These are phyloP conservation scores for Brachypteracias leptosomus DNA, from an alignment of 2,113 vertebrate genomes.

Conservation along the genomic window DNA sequence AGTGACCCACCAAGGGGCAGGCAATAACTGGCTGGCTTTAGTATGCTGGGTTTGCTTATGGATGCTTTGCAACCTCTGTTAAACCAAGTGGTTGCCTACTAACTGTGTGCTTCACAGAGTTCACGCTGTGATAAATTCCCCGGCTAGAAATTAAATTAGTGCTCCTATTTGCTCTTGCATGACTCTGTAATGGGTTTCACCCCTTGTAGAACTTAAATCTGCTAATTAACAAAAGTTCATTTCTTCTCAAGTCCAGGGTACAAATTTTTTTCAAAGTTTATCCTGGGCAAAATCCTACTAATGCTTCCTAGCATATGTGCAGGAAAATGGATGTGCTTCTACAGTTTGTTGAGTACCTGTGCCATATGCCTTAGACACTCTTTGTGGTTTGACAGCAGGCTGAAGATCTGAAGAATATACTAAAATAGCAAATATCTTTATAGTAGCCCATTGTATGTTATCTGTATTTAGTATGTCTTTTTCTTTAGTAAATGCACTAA, in stretches of 20 bases:
- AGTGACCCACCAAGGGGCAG: not conserved
- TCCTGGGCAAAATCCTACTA: not conserved
- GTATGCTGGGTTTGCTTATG: rapidly evolving
- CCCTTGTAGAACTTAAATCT: constrained; percentile 45
- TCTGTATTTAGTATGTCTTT: not conserved
- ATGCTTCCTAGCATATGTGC: not conserved
- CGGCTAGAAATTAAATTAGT: constrained; percentile 60
- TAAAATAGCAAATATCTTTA: not conserved
- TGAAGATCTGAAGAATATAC: not conserved
- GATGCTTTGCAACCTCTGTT: not conserved
- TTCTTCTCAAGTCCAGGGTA: not conserved
- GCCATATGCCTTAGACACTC: not conserved
- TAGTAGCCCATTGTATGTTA: rapidly evolving
- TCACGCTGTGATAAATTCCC: constrained; percentile 55
- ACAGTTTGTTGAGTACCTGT: not conserved
- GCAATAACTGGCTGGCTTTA: not conserved
- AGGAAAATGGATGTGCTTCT: not conserved
- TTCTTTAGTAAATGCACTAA: not conserved
- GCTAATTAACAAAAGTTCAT: constrained; percentile 2
- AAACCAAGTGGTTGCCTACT: not conserved
- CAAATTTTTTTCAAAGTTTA: not conserved
- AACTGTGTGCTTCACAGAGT: not conserved
- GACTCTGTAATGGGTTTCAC: constrained; percentile 45
- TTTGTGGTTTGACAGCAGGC: not conserved
- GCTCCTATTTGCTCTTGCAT: constrained; percentile 45